Evolutionary conservation across 1,140 invertebrate species (phyloP).

Genomic region (Coelopa frigida): DNA sequence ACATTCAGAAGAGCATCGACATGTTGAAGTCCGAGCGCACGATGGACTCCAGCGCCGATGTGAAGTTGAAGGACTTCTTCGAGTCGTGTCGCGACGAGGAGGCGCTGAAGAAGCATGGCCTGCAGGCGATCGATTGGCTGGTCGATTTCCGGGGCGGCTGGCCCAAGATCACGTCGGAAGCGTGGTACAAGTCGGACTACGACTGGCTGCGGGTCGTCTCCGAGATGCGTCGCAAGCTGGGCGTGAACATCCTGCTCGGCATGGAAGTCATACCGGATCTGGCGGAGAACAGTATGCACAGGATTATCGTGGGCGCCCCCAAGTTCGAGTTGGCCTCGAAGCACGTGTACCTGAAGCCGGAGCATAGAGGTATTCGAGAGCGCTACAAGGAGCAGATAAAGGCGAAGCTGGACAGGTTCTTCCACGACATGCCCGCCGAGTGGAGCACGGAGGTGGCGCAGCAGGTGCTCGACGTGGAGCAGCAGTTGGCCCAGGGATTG

Average conservation of each 20-base stretch:
- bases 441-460: conserved; percentile 28
- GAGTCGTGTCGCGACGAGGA: conserved; percentile 64
- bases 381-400: conserved; percentile 20
- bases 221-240: conserved; percentile 24
- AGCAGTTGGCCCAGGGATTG: conserved; percentile 31
- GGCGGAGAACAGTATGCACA: conserved; percentile 31
- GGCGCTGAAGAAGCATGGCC: conserved; percentile 16
- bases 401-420: conserved; percentile 25
- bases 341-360: conserved; percentile 19
- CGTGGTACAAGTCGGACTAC: conserved; percentile 36
- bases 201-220: conserved; percentile 35
- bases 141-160: conserved; percentile 33
- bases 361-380: conserved; percentile 16
- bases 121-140: conserved; percentile 22
- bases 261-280: conserved; percentile 32
- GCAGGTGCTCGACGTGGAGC: conserved; percentile 28
- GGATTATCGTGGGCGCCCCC: conserved; percentile 32
- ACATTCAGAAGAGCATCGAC: conserved; percentile 30
- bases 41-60: conserved; percentile 27
- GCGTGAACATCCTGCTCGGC: conserved; percentile 34
- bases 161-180: conserved; percentile 26
- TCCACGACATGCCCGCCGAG: conserved; percentile 22
- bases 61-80: conserved; percentile 72
- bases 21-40: conserved; percentile 25
- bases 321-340: conserved; percentile 22